Percentiles rank a stretch among this genome's conserved stretches.
These are phyloP conservation scores for Drosophila stalkeri DNA, from an alignment of 2,888 invertebrate species.

Conservation along the genomic window DNA sequence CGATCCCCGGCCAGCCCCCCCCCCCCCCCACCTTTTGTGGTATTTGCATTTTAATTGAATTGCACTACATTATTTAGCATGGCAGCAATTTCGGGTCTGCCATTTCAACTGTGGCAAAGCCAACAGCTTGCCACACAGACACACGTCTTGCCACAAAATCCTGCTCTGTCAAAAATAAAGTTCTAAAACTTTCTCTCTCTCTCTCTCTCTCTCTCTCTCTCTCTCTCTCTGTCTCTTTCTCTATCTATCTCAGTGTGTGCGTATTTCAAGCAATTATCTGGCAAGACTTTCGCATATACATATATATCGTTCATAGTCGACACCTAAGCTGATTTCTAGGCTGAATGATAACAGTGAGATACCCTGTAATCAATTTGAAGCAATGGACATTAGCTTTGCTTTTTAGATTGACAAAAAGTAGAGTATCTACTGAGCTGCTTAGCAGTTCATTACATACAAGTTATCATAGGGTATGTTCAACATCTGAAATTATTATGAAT, in stretches of 20 bases:
- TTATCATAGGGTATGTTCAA: not conserved
- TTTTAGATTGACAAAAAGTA: not conserved
- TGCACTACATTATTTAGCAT: slow-evolving; percentile 73
- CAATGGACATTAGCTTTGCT: not conserved
- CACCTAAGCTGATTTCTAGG: not conserved
- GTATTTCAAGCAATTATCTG: not conserved
- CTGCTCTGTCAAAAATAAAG: slow-evolving; percentile 12
- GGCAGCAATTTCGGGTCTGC: slow-evolving; percentile 26
- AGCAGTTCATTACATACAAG: not conserved
- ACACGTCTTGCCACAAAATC: slow-evolving; percentile 3
- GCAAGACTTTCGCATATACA: not conserved
- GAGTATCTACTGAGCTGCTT: not conserved
- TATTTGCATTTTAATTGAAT: slow-evolving; percentile 81
- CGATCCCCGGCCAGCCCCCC: not conserved
- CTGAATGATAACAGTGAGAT: not conserved
- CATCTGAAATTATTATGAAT: not conserved
- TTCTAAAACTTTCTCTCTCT: slow-evolving; percentile 5
- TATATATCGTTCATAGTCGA: not conserved
- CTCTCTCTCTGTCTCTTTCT: slow-evolving; percentile 4
- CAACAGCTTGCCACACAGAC: slow-evolving; percentile 11
- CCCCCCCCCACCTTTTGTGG: slow-evolving; percentile 25
- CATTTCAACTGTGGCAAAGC: slow-evolving; percentile 13
- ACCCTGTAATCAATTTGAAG: not conserved
- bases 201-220: not conserved
- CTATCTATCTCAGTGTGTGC: not conserved